phyloP scores from a whole-genome alignment of 2,113 vertebrate genomes.

The Coptodon bakossiorum region DNA sequence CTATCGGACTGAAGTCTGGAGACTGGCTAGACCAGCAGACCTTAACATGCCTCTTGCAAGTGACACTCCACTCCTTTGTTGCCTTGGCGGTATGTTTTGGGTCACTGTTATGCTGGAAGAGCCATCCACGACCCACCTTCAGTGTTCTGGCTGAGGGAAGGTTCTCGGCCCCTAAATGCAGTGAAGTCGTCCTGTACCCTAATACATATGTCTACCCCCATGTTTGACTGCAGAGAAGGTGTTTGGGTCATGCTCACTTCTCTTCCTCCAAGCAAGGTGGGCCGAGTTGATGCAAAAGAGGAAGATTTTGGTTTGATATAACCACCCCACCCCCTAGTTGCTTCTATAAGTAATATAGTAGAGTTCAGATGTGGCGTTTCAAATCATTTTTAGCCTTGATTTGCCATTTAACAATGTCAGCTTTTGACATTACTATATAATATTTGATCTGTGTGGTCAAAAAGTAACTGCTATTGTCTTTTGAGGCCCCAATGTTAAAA shows the following conservation, averaged over 20 bases:
- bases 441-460: not conserved
- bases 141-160: not conserved
- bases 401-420: not conserved
- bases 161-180: not conserved
- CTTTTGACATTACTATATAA: not conserved
- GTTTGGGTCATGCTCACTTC: not conserved
- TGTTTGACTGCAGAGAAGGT: not conserved
- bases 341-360: not conserved
- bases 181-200: not conserved
- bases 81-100: too few species aligned
- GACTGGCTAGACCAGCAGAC: not conserved
- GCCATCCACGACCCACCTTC: not conserved
- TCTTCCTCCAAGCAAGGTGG: not conserved
- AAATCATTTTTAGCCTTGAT: not conserved
- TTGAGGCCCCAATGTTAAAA: not conserved
- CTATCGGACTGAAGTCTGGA: not conserved
- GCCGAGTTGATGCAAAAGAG: not conserved
- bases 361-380: not conserved
- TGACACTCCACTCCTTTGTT: too few species aligned
- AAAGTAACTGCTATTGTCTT: not conserved
- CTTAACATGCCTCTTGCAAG: not conserved
- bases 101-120: not conserved
- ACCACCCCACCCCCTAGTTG: not conserved
- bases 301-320: not conserved
- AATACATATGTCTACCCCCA: not conserved